These are phyloP conservation scores for Danio albolineatus DNA, from an alignment of 2,797 vertebrate species.

Conservation along the genomic window DNA sequence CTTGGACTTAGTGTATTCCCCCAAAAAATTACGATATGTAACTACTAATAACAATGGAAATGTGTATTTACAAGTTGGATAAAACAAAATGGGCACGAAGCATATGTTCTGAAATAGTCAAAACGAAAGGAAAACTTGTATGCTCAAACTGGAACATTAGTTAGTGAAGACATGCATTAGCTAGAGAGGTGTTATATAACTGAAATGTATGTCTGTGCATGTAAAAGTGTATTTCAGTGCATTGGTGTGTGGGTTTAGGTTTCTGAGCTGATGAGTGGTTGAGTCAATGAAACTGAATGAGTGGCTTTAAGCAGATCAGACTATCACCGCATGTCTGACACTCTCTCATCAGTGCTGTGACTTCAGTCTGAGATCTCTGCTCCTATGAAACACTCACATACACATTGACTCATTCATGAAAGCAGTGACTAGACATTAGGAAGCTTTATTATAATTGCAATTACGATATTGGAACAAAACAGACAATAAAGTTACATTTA, in stretches of 20 bases:
- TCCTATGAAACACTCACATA: background rate
- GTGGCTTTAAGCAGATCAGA: conserved; percentile 22
- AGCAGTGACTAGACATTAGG: too few species aligned
- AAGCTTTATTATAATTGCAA: too few species aligned
- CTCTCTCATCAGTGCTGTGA: conserved; percentile 20
- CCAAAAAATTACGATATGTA: too few species aligned
- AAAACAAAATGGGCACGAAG: background rate
- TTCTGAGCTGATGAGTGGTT: conserved; percentile 30
- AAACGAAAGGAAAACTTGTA: background rate
- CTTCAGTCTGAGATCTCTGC: conserved; percentile 5
- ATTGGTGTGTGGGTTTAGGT: background rate
- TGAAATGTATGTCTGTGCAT: conserved; percentile 11
- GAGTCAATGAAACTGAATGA: conserved; percentile 25
- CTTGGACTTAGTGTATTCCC: too few species aligned
- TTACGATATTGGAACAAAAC: too few species aligned
- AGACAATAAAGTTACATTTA: too few species aligned
- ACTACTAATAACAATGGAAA: background rate
- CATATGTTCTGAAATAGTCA: background rate
- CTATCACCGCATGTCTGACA: conserved; percentile 26
- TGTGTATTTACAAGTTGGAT: background rate
- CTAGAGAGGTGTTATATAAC: conserved; percentile 5
- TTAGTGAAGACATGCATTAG: background rate
- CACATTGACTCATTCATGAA: background rate
- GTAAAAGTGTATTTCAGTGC: background rate
- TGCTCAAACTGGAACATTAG: background rate